These are phyloP conservation scores for Capreolus pygargus DNA, from an alignment of 2,113 vertebrate genomes.

Conservation along the genomic window DNA sequence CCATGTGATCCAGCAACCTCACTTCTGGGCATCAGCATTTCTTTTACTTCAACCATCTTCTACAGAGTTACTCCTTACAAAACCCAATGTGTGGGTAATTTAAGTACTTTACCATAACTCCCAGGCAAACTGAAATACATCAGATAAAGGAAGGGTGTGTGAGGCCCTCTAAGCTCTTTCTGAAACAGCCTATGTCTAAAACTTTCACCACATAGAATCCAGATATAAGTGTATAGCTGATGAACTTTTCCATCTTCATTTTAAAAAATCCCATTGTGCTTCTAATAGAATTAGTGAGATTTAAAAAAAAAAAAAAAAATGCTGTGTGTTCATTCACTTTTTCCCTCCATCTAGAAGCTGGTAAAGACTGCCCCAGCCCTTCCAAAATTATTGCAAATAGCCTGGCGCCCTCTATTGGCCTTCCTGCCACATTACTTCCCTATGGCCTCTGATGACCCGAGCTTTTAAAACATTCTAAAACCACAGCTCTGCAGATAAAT, in stretches of 20 bases:
- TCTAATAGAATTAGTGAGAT: conserved; percentile 8
- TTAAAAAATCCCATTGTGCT: conserved; percentile 10
- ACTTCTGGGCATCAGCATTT: neutral
- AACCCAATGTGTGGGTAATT: neutral
- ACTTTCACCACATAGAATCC: neutral
- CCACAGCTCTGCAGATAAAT: neutral
- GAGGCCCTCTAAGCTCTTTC: neutral
- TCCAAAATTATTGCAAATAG: neutral
- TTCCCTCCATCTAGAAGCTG: too few species aligned
- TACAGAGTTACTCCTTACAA: conserved; percentile 12
- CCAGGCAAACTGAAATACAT: neutral
- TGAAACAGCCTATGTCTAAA: neutral
- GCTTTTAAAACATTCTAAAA: neutral
- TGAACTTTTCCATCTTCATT: neutral
- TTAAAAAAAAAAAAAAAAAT: neutral
- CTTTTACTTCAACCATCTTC: neutral
- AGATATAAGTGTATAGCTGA: neutral
- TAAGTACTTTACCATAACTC: neutral
- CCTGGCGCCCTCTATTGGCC: conserved; percentile 50
- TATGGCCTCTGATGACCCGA: neutral
- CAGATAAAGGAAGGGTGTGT: neutral
- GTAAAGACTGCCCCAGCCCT: too few species aligned
- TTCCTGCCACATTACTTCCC: neutral
- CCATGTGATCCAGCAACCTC: neutral
- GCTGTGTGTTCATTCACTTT: neutral